A percentile compares a stretch with the other conserved stretches of the same genome.
These are phyloP conservation scores for Stercorarius parasiticus DNA, from an alignment of 2,113 vertebrate species.

Conservation along the genomic window DNA sequence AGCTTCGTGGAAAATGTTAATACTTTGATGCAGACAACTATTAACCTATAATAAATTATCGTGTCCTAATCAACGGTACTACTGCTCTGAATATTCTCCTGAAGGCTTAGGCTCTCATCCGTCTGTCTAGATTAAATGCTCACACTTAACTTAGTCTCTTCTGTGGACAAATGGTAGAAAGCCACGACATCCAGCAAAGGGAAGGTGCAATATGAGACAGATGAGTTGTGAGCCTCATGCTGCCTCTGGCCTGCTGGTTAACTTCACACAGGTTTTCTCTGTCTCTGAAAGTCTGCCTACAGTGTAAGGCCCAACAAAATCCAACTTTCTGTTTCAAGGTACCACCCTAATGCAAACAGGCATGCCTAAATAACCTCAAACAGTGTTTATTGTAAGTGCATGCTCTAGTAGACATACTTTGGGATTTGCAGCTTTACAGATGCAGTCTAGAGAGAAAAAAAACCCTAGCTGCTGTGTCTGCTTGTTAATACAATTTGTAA, in stretches of 20 bases:
- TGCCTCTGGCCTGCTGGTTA: not conserved
- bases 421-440: not conserved
- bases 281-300: not conserved
- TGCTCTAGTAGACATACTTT: not conserved
- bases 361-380: not conserved
- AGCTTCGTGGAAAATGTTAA: not conserved
- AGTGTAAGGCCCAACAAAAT: not conserved
- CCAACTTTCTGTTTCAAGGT: not conserved
- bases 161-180: not conserved
- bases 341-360: not conserved
- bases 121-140: not conserved
- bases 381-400: not conserved
- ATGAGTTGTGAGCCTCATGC: not conserved
- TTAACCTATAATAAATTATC: not conserved
- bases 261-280: accelerated
- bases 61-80: not conserved
- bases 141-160: not conserved
- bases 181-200: not conserved
- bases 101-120: not conserved
- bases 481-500: not conserved
- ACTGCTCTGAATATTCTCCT: not conserved
- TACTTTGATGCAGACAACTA: not conserved
- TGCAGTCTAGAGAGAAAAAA: not conserved
- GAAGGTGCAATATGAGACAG: not conserved
- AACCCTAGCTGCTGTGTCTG: not conserved